Base-by-base conservation (phyloP, 2,888 invertebrate genomes). In the Netelia virgata region DNA sequence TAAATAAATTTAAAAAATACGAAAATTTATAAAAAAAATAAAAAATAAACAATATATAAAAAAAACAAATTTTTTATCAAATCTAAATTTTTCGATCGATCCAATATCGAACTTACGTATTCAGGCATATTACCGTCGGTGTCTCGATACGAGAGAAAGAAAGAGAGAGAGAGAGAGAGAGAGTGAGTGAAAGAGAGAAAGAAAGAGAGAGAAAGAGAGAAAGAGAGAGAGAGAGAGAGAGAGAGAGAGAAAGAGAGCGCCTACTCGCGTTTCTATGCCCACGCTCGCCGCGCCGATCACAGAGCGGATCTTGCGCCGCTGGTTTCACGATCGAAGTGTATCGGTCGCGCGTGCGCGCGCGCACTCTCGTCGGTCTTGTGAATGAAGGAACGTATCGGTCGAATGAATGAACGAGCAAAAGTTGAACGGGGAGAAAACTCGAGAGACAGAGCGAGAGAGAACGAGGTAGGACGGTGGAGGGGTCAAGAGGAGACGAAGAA, bases 321-420 rank as follows among this genome's bases (percentile, higher is more conserved):
- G 74, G 77, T 83, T 84, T 79, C 80, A 80, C 86, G 89, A 89
- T 88, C 88, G 83, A 89, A 89, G 87, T 86, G 88, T 90, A 91
- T 90, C 88, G 88, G 69, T 86, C 23, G 68, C 20, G 63, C 59
- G 72, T 66, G 66, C 69, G 59, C 76, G 41, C 66, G 74, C n/a
- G 47, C 55, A 61, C 64, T n/a, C 70, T 63, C 47, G 61, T 69
- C 69, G 61, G 53, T 75, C 64, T 70, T 59, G 82, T 89, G 91
- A 91, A 91, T 91, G 91, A 89, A 91, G 86, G 88, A 89, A 88
- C 86, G 89, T 88, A 88, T 87, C 83, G 84, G 53, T 70, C 61
- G 83, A 76, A 84, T 77, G 86, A 87, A 88, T 84, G 88, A 88
- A 88, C 82, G 85, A 80, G 91, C 85, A 87, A 88, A 89, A 89